A percentile compares a stretch with the other conserved stretches of the same genome.
phyloP scores from a whole-genome alignment of 1,140 invertebrate species.

The Euwallacea similis region DNA sequence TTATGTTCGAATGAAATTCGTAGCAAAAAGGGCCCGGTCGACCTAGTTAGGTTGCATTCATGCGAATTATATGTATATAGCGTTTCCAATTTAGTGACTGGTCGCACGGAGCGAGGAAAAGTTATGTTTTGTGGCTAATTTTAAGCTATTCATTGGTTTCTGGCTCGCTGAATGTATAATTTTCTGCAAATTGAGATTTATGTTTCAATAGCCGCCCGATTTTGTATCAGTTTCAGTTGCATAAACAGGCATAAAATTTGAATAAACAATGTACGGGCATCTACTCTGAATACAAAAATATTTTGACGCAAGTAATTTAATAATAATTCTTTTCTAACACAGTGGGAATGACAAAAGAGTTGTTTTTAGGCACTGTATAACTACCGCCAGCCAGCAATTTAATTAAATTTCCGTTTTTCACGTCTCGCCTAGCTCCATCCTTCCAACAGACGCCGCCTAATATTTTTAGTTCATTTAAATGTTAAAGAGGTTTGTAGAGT shows the following conservation, averaged over 20 bases:
- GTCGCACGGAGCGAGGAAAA: constrained; percentile 28
- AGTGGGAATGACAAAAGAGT: too few species aligned
- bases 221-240: too few species aligned
- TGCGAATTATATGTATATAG: constrained; percentile 16
- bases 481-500: constrained; percentile 24
- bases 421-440: background rate
- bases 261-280: too few species aligned
- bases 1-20: constrained; percentile 2
- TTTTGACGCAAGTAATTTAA: too few species aligned
- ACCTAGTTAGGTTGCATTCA: constrained; percentile 28
- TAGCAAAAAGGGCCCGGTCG: constrained; percentile 4
- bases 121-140: constrained; percentile 34
- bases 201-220: background rate
- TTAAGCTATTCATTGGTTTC: constrained; percentile 34
- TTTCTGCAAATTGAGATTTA: constrained; percentile 18
- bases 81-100: constrained; percentile 23
- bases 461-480: constrained; percentile 32
- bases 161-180: constrained; percentile 21
- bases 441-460: constrained; percentile 8
- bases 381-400: constrained; percentile 4
- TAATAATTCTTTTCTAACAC: too few species aligned
- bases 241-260: too few species aligned
- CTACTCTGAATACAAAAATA: too few species aligned
- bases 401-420: constrained; percentile 20
- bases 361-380: background rate